A percentile compares a stretch with the other conserved stretches of the same genome.
Evolutionary conservation across 2,797 vertebrate genomes (phyloP).

Genomic region (Gallinago nigripennis): DNA sequence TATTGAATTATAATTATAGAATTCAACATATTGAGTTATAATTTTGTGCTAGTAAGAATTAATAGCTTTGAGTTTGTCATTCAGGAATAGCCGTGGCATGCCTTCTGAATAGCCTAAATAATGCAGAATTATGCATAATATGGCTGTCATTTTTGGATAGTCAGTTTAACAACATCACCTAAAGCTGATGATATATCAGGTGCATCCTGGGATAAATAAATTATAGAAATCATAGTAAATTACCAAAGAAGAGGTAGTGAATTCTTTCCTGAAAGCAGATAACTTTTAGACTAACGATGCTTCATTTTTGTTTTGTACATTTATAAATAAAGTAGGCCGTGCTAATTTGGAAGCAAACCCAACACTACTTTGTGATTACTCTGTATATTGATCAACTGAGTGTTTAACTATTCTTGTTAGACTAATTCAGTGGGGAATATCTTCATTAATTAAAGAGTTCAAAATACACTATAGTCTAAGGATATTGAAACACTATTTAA

Average conservation of each 20-base stretch:
- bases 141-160: neutral
- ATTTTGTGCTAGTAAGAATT: conserved; percentile 19
- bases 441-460: neutral
- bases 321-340: neutral
- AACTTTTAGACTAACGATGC: neutral
- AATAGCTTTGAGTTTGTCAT: neutral
- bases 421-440: neutral
- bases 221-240: neutral
- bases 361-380: neutral
- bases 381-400: neutral
- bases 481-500: neutral
- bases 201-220: neutral
- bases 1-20: neutral
- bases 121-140: neutral
- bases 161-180: neutral
- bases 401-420: neutral
- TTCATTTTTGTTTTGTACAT: neutral
- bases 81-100: neutral
- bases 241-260: neutral
- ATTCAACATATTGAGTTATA: neutral
- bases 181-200: neutral
- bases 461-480: neutral
- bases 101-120: neutral
- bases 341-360: neutral
- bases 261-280: neutral